Percentiles rank a stretch among this genome's conserved stretches.
These are phyloP conservation scores for Pyxicephalus adspersus DNA, from an alignment of 2,113 vertebrate species.

Conservation along the genomic window DNA sequence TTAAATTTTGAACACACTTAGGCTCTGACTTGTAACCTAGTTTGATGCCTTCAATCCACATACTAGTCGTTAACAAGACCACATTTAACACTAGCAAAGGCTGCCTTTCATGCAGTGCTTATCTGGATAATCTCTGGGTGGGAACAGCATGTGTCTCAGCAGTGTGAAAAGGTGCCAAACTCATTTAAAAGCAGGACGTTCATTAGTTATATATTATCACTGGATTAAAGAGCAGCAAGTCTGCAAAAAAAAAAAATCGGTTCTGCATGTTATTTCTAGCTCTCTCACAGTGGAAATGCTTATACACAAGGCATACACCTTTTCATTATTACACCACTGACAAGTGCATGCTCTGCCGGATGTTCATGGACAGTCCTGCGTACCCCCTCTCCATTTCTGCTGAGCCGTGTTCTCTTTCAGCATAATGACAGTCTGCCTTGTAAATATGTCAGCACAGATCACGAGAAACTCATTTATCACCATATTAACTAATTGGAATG, in stretches of 20 bases:
- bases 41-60: too few species aligned
- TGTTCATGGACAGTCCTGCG: neutral
- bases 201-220: neutral
- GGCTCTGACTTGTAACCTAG: too few species aligned
- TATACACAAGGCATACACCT: neutral
- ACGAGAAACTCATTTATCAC: slow-evolving; percentile 41
- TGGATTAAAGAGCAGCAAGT: too few species aligned
- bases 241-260: too few species aligned
- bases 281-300: neutral
- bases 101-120: too few species aligned
- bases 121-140: too few species aligned
- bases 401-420: slow-evolving; percentile 38
- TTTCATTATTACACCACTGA: neutral
- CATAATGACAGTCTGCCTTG: slow-evolving; percentile 49
- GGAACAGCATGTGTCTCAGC: too few species aligned
- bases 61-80: too few species aligned
- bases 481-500: slow-evolving; percentile 51
- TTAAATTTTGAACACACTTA: too few species aligned
- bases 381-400: slow-evolving; percentile 2
- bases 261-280: too few species aligned
- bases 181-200: neutral
- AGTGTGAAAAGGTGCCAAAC: too few species aligned
- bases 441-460: slow-evolving; percentile 54
- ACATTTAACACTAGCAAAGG: too few species aligned
- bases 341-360: neutral